A percentile compares a stretch with the other conserved stretches of the same genome.
Conservation (phyloP, 2,113 vertebrate species). For the Burhinus bistriatus region DNA sequence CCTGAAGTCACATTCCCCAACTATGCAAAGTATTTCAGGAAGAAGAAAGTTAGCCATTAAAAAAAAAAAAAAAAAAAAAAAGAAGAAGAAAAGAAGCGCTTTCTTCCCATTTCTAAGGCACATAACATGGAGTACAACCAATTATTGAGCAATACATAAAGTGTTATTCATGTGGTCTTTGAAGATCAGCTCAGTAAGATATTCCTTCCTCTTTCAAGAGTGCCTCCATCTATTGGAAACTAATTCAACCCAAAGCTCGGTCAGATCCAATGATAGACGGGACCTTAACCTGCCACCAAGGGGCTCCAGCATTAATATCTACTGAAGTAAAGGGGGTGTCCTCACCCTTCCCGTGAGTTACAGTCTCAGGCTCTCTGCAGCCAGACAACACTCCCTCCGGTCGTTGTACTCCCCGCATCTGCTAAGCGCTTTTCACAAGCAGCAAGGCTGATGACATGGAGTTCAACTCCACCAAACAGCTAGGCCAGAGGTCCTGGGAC, state of each 20-base stretch:
- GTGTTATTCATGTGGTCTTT: neutral
- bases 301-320: neutral
- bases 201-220: conserved; percentile 3
- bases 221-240: neutral
- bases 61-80: neutral
- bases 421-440: too few relatives aligned
- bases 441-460: neutral
- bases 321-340: neutral
- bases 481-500: neutral
- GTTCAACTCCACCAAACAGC: neutral
- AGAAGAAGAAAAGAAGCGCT: too few relatives aligned
- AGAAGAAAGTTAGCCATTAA: neutral
- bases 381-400: neutral
- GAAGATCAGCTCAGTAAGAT: neutral
- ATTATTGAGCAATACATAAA: conserved; percentile 28
- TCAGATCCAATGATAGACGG: neutral
- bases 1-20: neutral
- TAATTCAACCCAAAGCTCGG: accelerated
- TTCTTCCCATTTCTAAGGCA: neutral
- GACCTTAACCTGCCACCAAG: neutral
- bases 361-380: neutral
- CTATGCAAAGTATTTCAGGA: neutral
- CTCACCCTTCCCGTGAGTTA: neutral
- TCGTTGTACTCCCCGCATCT: accelerated
- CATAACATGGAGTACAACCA: neutral